Base-by-base conservation (phyloP, 2,797 vertebrate species). In the Chelon auratus region DNA sequence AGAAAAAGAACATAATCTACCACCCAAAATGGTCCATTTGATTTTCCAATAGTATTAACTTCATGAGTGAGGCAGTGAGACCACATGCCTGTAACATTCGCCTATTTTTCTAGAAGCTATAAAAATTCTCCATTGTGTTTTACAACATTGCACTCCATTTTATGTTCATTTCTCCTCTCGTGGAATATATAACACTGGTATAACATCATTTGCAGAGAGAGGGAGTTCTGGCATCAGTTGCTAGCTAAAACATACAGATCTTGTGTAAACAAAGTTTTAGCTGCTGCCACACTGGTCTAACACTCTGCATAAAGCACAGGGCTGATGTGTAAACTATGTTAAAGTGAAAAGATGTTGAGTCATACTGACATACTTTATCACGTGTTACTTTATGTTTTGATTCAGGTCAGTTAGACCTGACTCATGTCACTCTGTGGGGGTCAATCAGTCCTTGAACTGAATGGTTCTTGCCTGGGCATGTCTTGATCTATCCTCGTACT, bases 91-190 rank as follows among this genome's bases (percentile, higher is more conserved):
- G 15, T 54, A 53, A 68, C 24, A 39, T 50, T 37, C 17, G 51
- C 3, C 45, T 39, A 17, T 76, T 76, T 76, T 69, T 84, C 42
- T 62, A 52, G 10, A 76, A 75, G 37, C 30, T 33, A 36, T 84
- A 59, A 82, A 85, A 68, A 67, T 59, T 61, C 65, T 70, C 47
- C 39, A 79, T 75, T 77, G 63, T 77, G 51, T 82, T 84, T 80
- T 66, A 74, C 52, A 75, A 51, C 60, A 52, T 53, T 73, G 37
- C 62, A 43, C 60, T 78, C 39, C 10, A 22, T 80, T 75, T 74
- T 40, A 64, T 74, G 57, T 62, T 64, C 10, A 48, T 67, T 58
- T 74, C 47, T 43, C 62, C 55, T 63, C n/a, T 42, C 42, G 56
- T 75, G 50, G 42, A 69, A 68, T 36, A 33, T 50, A 62, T 26